Base-by-base conservation (phyloP, 2,888 invertebrate species). In the Caenorhabditis virilis region DNA sequence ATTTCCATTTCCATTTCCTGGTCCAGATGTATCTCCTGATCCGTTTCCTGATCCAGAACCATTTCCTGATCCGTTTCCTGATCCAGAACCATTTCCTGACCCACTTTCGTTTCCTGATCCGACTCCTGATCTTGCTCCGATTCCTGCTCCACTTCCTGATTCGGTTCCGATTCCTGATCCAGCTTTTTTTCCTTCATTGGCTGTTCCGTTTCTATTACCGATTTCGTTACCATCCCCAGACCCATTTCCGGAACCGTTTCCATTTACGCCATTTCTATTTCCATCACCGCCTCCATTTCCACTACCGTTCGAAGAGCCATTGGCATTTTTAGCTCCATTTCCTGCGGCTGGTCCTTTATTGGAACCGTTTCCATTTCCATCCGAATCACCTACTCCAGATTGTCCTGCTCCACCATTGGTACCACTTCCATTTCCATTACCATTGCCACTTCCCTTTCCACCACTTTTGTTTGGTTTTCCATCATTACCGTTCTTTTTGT, bases 371-470 rank as follows among this genome's bases (percentile, higher is more conserved):
- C 49, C 56, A 3, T 3, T 18, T 23, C 39, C 51, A 20, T 23
- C 39, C 18, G 23, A 27, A 22, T 13, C 6, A 23, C 45, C 47
- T 16, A 41, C 27, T 38, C 20, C 35, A 33, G 47, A 26, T 49
- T 16, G 42, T 15, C 18, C 36, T 20, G 33, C 30, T 26, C 7
- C 35, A 22, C 39, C 46, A 22, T 26, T 55, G 23, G 26, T 20
- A 11, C 33, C 52, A 36, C 50, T 50, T 48, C 38, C 51, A 48
- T 63, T n/a, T n/a, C n/a, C 39, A 6, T 55, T 26, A 16, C 39
- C 50, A 41, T 26, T 38, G 16, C 36, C 51, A 38, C 22, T 39
- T 48, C 9, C 38, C 20, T 47, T 42, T 25, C 55, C 50, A n/a
- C n/a, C n/a, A 16, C 18, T 30, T 48, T 41, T 42, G 33, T 42